A percentile compares a stretch with the other conserved stretches of the same genome.
phyloP scores from a whole-genome alignment of 2,888 invertebrate genomes.

The Teinopalpus imperialis region DNA sequence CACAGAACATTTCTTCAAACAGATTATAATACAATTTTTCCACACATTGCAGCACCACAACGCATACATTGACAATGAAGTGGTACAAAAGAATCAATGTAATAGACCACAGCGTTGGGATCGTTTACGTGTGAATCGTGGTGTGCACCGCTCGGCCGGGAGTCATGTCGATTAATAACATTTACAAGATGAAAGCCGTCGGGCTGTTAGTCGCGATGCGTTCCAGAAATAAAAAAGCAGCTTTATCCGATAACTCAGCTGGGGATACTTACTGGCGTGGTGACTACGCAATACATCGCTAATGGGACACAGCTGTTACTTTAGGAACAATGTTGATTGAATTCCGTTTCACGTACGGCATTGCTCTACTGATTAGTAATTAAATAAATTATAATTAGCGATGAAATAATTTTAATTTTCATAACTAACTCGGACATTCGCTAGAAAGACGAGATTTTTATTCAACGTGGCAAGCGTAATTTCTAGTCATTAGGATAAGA shows the following conservation, averaged over 20 bases:
- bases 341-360: too few relatives aligned
- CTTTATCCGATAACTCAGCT: constrained; percentile 70
- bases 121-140: constrained; percentile 29
- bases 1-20: constrained; percentile 28
- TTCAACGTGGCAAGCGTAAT: too few relatives aligned
- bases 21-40: neutral
- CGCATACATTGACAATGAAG: too few relatives aligned
- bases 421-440: too few relatives aligned
- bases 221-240: constrained; percentile 77
- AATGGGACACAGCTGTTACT: constrained; percentile 3
- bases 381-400: too few relatives aligned
- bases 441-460: too few relatives aligned
- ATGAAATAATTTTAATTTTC: too few relatives aligned
- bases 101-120: neutral
- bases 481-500: too few relatives aligned
- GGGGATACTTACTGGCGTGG: constrained; percentile 59
- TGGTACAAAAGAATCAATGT: constrained; percentile 26
- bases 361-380: too few relatives aligned
- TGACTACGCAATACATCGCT: constrained; percentile 14
- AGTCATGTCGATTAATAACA: constrained; percentile 78
- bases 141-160: constrained; percentile 58
- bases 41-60: constrained; percentile 28
- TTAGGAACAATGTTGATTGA: neutral
- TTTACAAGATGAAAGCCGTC: constrained; percentile 79
- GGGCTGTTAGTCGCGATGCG: constrained; percentile 69